Evolutionary conservation across 1,140 invertebrate genomes (phyloP).

Genomic region (Drosophila pectinifera): DNA sequence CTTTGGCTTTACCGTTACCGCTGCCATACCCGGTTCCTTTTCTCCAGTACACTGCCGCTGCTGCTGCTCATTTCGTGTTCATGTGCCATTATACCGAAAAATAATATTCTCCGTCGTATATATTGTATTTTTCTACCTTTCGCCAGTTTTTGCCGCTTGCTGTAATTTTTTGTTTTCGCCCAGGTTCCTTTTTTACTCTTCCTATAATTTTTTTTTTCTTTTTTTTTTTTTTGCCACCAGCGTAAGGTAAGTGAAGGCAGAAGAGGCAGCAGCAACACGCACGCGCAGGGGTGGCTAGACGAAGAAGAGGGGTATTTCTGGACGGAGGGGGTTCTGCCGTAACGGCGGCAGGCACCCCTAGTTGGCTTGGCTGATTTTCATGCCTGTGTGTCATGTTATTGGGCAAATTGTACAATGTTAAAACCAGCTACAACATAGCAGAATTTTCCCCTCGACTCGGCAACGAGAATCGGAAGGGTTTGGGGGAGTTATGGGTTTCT

Average conservation of each 20-base stretch:
- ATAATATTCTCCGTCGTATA: constrained; percentile 68
- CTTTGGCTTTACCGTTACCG: constrained; percentile 22
- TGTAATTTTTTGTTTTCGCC: constrained; percentile 44
- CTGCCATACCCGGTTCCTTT: constrained; percentile 18
- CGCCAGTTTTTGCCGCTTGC: constrained; percentile 64
- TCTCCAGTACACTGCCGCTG: constrained; percentile 19
- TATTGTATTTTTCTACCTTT: constrained; percentile 45
- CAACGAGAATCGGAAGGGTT: constrained; percentile 4
- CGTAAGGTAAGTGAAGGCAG: constrained; percentile 60
- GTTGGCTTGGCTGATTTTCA: constrained; percentile 68
- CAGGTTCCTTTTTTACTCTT: not conserved
- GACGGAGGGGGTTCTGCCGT: not conserved
- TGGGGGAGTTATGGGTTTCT: constrained; percentile 11
- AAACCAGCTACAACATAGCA: constrained; percentile 36
- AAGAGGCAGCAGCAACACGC: constrained; percentile 58
- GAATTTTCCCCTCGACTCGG: constrained; percentile 15
- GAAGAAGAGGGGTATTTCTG: not conserved
- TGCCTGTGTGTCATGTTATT: constrained; percentile 77
- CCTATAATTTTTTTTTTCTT: not conserved
- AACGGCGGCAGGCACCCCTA: constrained; percentile 58
- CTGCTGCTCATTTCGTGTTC: constrained; percentile 79
- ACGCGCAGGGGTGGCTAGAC: constrained; percentile 69
- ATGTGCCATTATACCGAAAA: constrained; percentile 82
- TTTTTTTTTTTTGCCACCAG: constrained; percentile 63
- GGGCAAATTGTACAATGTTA: constrained; percentile 80